Conservation (phyloP, 2,888 invertebrate genomes). For the Palloptera scutellata region DNA sequence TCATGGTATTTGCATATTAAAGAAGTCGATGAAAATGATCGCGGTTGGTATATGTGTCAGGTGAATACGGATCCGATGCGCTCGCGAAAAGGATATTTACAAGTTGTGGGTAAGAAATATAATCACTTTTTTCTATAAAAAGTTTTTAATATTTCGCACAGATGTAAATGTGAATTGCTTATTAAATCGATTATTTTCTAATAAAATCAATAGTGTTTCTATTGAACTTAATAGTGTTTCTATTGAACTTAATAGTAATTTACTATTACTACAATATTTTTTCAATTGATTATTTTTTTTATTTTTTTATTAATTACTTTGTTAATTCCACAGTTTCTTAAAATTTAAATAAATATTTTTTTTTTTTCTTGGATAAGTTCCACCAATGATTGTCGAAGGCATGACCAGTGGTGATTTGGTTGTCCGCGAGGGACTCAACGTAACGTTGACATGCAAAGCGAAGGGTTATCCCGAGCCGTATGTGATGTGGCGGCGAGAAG, state of each 20-base stretch:
- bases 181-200: no score
- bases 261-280: no score
- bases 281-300: no score
- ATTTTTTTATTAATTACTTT: no score
- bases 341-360: not conserved
- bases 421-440: conserved; percentile 87
- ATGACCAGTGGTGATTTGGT: conserved; percentile 93
- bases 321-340: no score
- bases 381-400: conserved; percentile 87
- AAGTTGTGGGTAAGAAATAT: conserved; percentile 81
- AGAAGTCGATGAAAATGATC: conserved; percentile 85
- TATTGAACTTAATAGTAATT: no score
- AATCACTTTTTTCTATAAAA: conserved; percentile 39
- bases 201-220: no score
- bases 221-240: no score
- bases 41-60: conserved; percentile 93
- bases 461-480: conserved; percentile 90
- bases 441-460: conserved; percentile 87
- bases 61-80: conserved; percentile 95
- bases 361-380: conserved; percentile 70
- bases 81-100: conserved; percentile 86
- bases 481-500: conserved; percentile 92
- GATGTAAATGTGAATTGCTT: not conserved
- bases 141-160: not conserved
- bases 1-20: conserved; percentile 92